Percentiles rank a stretch among this genome's conserved stretches.
phyloP scores from a whole-genome alignment of 2,888 invertebrate species.

The Mellilla xanthometata region DNA sequence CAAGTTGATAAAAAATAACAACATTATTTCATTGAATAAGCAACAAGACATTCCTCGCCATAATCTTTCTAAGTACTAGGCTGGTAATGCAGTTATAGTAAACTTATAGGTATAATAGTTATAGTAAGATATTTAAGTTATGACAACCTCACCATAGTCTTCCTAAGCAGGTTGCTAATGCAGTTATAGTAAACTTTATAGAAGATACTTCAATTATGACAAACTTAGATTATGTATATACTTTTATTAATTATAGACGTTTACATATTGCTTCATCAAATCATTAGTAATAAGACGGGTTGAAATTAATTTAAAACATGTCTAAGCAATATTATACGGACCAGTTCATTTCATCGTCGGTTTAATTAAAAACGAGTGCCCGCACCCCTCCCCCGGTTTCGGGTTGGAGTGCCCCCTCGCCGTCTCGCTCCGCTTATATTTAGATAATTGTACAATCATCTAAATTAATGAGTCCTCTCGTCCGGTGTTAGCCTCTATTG shows the following conservation, averaged over 20 bases:
- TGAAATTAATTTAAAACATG: slow-evolving; percentile 81
- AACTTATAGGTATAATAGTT: too few relatives aligned
- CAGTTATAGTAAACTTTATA: too few relatives aligned
- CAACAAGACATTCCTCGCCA: too few relatives aligned
- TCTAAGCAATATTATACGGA: slow-evolving; percentile 82
- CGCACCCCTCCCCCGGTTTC: slow-evolving; percentile 76
- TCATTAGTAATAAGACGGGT: slow-evolving; percentile 66
- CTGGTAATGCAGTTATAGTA: too few relatives aligned
- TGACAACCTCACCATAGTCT: too few relatives aligned
- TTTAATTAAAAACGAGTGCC: slow-evolving; percentile 83
- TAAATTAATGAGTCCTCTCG: slow-evolving; percentile 82
- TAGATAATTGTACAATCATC: slow-evolving; percentile 84
- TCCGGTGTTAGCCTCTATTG: slow-evolving; percentile 77
- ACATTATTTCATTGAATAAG: too few relatives aligned
- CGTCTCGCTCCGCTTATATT: slow-evolving; percentile 81
- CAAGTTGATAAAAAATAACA: too few relatives aligned
- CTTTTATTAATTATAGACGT: not conserved
- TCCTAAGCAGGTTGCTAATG: too few relatives aligned
- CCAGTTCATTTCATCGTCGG: slow-evolving; percentile 82
- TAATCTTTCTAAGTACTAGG: too few relatives aligned
- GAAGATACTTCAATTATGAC: too few relatives aligned
- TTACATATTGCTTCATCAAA: slow-evolving; percentile 50
- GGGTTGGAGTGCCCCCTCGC: slow-evolving; percentile 72
- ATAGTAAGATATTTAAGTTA: too few relatives aligned
- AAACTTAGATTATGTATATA: too few relatives aligned